Percentiles rank a stretch among this genome's conserved stretches.
Conservation (phyloP, 2,888 invertebrate genomes). For the Dynastes maya region DNA sequence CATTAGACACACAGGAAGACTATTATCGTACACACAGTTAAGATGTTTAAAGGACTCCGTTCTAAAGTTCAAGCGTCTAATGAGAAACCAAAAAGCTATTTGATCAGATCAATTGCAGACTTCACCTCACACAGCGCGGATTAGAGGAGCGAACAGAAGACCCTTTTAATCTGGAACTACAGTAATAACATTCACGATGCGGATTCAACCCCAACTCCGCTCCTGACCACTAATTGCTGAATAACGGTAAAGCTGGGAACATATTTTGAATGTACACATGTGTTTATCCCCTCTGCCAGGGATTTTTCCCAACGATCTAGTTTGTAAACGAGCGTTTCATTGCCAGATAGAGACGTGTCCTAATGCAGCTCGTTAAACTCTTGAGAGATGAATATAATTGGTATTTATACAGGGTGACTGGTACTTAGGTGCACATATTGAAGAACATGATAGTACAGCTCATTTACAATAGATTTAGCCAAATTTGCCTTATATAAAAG, state of each 20-base stretch:
- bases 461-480: too few relatives aligned
- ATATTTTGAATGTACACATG: slow-evolving; percentile 60
- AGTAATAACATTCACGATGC: slow-evolving; percentile 58
- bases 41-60: not conserved
- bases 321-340: slow-evolving; percentile 55
- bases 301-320: slow-evolving; percentile 54
- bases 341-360: slow-evolving; percentile 46
- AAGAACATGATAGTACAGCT: too few relatives aligned
- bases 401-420: too few relatives aligned
- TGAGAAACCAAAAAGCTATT: slow-evolving; percentile 31
- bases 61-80: slow-evolving; percentile 17
- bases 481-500: too few relatives aligned
- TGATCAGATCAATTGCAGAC: slow-evolving; percentile 37
- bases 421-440: too few relatives aligned
- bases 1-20: too few relatives aligned
- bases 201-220: slow-evolving; percentile 55
- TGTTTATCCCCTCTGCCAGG: slow-evolving; percentile 55
- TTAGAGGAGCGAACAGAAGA: slow-evolving; percentile 47
- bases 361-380: slow-evolving; percentile 29
- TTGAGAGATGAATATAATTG: slow-evolving; percentile 42
- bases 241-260: slow-evolving; percentile 58
- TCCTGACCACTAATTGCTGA: slow-evolving; percentile 59
- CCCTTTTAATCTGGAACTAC: slow-evolving; percentile 59
- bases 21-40: not conserved
- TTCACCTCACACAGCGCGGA: slow-evolving; percentile 25